Evolutionary conservation across 2,113 vertebrate species (phyloP).

Genomic region (Leucoraja erinaceus): DNA sequence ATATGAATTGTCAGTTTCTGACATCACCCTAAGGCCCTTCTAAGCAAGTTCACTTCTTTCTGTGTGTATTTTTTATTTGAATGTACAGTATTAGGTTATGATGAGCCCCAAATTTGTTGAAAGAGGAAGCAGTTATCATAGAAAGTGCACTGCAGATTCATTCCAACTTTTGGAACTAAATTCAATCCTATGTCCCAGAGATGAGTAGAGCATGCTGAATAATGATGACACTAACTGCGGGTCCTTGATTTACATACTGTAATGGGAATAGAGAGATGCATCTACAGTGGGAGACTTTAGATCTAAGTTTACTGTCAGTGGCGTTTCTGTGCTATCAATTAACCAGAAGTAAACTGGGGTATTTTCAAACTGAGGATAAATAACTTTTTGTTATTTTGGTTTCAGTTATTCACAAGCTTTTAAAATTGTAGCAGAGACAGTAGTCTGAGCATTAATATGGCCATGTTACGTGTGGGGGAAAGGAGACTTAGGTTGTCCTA

Average conservation of each 20-base stretch:
- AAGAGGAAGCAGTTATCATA: not conserved
- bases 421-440: not conserved
- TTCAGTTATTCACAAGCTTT: not conserved
- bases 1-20: not conserved
- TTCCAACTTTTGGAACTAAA: not conserved
- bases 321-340: conserved; percentile 15
- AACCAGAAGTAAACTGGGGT: not conserved
- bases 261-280: not conserved
- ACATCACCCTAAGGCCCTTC: not conserved
- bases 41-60: not conserved
- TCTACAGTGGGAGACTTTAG: not conserved
- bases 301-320: not conserved
- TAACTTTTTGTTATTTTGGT: not conserved
- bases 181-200: not conserved
- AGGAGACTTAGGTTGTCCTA: no score
- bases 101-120: not conserved
- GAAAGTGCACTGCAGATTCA: not conserved
- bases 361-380: conserved; percentile 15
- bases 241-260: not conserved
- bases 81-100: not conserved
- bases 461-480: no score
- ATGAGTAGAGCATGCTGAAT: not conserved
- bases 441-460: not conserved
- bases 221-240: not conserved
- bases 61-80: not conserved